These are phyloP conservation scores for Sinelater perroti DNA, from an alignment of 2,888 invertebrate species.

Conservation along the genomic window DNA sequence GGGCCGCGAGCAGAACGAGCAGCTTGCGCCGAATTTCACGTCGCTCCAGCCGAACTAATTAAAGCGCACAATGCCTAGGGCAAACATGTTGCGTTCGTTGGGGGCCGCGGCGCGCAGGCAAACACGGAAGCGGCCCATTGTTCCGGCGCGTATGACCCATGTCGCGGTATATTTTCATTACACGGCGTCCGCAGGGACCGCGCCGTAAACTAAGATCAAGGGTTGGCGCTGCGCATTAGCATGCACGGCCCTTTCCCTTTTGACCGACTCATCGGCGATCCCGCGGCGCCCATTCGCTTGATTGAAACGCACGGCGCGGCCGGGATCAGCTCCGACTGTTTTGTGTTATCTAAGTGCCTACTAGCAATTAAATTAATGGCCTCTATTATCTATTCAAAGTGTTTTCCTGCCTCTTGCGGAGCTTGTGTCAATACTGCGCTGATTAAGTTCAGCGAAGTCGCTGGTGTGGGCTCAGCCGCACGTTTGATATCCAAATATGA, in stretches of 20 bases:
- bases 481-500: too few relatives aligned
- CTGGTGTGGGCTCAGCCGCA: too few relatives aligned
- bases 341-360: too few relatives aligned
- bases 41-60: slow-evolving; percentile 9
- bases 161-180: slow-evolving; percentile 44
- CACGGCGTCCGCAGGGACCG: slow-evolving; percentile 36
- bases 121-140: slow-evolving; percentile 30
- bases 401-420: too few relatives aligned
- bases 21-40: too few relatives aligned
- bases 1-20: too few relatives aligned
- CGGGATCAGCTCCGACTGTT: too few relatives aligned
- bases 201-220: slow-evolving; percentile 41
- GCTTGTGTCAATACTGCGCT: too few relatives aligned
- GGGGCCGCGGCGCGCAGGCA: slow-evolving; percentile 22
- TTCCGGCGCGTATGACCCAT: slow-evolving; percentile 32
- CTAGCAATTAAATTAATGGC: too few relatives aligned
- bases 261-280: slow-evolving; percentile 30
- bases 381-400: too few relatives aligned
- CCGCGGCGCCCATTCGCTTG: slow-evolving; percentile 34
- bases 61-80: slow-evolving; percentile 16
- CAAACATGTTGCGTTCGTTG: slow-evolving; percentile 30
- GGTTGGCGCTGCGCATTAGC: slow-evolving; percentile 34
- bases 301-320: slow-evolving; percentile 36
- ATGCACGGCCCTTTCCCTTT: slow-evolving; percentile 38
- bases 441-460: too few relatives aligned